phyloP scores from a whole-genome alignment of 2,888 invertebrate species.

The Macrosoma leucophasiata region DNA sequence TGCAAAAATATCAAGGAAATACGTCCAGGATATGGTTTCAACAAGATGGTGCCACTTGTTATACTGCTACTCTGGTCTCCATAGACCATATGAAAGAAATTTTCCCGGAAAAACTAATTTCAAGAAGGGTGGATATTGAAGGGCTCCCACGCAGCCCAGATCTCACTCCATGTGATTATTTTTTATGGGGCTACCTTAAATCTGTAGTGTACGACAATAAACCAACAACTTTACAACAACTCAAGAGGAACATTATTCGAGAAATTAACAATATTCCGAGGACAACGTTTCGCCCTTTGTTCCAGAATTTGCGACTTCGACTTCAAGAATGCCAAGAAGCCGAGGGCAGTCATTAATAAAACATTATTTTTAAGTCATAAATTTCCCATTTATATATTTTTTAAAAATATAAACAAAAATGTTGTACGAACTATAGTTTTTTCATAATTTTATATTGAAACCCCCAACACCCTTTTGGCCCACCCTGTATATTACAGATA shows the following conservation, averaged over 20 bases:
- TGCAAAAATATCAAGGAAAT: too few relatives aligned
- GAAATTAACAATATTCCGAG: slow-evolving; percentile 23
- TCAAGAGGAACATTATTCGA: slow-evolving; percentile 16
- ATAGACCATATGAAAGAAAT: slow-evolving; percentile 9
- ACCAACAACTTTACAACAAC: slow-evolving; percentile 21
- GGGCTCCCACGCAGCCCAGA: slow-evolving; percentile 9
- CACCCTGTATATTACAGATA: too few relatives aligned
- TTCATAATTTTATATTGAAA: too few relatives aligned
- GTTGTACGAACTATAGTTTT: too few relatives aligned
- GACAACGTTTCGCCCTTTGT: slow-evolving; percentile 15
- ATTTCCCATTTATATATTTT: too few relatives aligned
- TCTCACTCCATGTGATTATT: slow-evolving; percentile 9
- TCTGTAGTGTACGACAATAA: slow-evolving; percentile 22
- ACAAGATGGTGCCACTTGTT: slow-evolving; percentile 7
- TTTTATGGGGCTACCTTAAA: slow-evolving; percentile 25
- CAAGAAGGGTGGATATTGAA: slow-evolving; percentile 12
- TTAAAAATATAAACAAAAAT: too few relatives aligned
- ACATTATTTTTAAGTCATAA: too few relatives aligned
- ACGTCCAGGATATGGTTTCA: slow-evolving; percentile 9
- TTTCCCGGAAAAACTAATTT: slow-evolving; percentile 12
- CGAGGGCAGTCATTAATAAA: too few relatives aligned
- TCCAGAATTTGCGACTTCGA: slow-evolving; percentile 17
- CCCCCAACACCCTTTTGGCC: too few relatives aligned
- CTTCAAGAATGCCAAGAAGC: slow-evolving; percentile 22
- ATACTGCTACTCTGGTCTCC: slow-evolving; percentile 7